Percentiles rank a stretch among this genome's conserved stretches.
Conservation (phyloP, 2,888 invertebrate species). For the Colletes collaris region DNA sequence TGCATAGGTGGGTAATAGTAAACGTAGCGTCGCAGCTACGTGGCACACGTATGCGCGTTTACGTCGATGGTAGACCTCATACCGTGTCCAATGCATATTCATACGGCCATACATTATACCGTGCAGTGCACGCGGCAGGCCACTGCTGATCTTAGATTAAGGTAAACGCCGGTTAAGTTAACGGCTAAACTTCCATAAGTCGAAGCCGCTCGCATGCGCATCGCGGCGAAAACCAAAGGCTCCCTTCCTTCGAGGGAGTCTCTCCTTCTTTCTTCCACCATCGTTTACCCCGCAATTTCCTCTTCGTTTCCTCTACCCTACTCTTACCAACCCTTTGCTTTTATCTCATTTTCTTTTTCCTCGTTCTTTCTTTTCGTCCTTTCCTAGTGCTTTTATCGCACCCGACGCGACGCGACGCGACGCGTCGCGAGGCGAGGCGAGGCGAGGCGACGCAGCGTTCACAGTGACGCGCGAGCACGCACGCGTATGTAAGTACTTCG, state of each 20-base stretch:
- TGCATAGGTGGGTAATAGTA: slow-evolving; percentile 13
- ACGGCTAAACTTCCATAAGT: slow-evolving; percentile 82
- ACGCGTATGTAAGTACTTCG: no score
- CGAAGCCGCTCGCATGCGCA: slow-evolving; percentile 80
- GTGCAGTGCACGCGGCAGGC: slow-evolving; percentile 72
- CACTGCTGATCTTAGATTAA: slow-evolving; percentile 82
- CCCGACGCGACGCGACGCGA: slow-evolving; percentile 3
- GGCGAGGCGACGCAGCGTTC: slow-evolving; percentile 22
- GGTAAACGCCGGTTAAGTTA: slow-evolving; percentile 84
- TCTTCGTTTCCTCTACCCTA: not conserved
- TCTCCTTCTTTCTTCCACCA: not conserved
- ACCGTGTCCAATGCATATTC: slow-evolving; percentile 83
- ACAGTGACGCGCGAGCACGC: no score
- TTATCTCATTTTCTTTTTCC: slow-evolving; percentile 10
- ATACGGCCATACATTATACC: slow-evolving; percentile 81
- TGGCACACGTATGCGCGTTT: slow-evolving; percentile 42
- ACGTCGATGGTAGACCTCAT: slow-evolving; percentile 65
- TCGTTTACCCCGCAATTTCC: not conserved
- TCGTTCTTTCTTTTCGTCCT: not conserved
- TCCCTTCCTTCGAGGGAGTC: slow-evolving; percentile 6
- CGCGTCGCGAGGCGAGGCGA: not conserved
- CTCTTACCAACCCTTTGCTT: not conserved
- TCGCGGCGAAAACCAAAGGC: slow-evolving; percentile 65
- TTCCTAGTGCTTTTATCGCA: slow-evolving; percentile 11
- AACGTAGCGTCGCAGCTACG: slow-evolving; percentile 28